Evolutionary conservation across 2,113 vertebrate species (phyloP).

Genomic region (Pseudolaguvia tuberculata): DNA sequence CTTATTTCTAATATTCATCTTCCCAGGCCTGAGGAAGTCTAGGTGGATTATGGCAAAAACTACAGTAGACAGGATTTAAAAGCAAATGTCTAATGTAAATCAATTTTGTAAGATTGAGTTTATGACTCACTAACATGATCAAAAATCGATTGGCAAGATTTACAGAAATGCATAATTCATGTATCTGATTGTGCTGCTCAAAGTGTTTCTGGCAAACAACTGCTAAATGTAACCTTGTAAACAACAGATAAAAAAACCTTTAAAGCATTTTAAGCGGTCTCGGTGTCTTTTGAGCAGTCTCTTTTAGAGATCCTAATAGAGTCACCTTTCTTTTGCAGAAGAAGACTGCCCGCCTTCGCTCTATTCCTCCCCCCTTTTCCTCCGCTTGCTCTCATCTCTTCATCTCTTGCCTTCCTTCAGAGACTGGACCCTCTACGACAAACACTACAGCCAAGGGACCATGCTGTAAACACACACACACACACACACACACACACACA

Average conservation of each 20-base stretch:
- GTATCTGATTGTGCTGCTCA: background rate
- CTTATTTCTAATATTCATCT: slow-evolving; percentile 17
- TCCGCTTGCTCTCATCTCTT: slow-evolving; percentile 30
- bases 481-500: slow-evolving; percentile 23
- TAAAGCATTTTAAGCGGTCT: no score
- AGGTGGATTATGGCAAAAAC: slow-evolving; percentile 1
- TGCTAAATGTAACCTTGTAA: background rate
- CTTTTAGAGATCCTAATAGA: slow-evolving; percentile 14
- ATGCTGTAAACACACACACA: slow-evolving; percentile 22
- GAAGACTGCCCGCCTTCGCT: slow-evolving; percentile 1
- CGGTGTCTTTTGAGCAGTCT: slow-evolving; percentile 3
- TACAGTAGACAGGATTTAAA: background rate
- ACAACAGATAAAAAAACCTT: slow-evolving; percentile 7
- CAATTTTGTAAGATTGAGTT: background rate
- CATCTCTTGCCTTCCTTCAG: slow-evolving; percentile 51
- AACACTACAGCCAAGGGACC: slow-evolving; percentile 30
- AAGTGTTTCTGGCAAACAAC: background rate
- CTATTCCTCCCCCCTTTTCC: slow-evolving; percentile 1
- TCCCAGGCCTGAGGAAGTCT: background rate
- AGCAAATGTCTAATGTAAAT: slow-evolving; percentile 10
- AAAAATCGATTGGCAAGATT: slow-evolving; percentile 10
- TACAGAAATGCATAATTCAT: slow-evolving; percentile 5
- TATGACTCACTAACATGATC: background rate
- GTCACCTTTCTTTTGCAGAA: slow-evolving; percentile 36
- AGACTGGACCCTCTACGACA: slow-evolving; percentile 38